A percentile compares a stretch with the other conserved stretches of the same genome.
Evolutionary conservation across 2,888 invertebrate genomes (phyloP).

Genomic region (Zaprionus bogoriensis): DNA sequence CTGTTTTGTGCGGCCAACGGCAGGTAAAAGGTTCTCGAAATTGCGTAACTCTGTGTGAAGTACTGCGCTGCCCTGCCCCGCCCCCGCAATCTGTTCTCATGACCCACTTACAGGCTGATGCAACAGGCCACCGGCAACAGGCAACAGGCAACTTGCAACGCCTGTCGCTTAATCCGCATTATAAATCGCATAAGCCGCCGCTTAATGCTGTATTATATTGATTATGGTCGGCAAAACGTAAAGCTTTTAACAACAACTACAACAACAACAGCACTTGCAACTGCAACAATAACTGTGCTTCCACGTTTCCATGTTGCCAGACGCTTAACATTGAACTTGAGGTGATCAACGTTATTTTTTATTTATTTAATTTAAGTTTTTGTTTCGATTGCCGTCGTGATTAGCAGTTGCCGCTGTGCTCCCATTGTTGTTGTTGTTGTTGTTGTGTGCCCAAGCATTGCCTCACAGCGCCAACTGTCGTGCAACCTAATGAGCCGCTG

Average conservation of each 20-base stretch:
- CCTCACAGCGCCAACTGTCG: constrained; percentile 31
- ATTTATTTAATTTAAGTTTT: constrained; percentile 18
- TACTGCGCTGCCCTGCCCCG: no score
- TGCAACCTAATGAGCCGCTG: constrained; percentile 58
- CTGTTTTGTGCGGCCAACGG: constrained; percentile 53
- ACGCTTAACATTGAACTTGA: constrained; percentile 61
- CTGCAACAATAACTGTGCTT: constrained; percentile 17
- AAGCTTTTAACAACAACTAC: background rate
- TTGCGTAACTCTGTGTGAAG: constrained; percentile 60
- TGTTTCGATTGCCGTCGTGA: constrained; percentile 19
- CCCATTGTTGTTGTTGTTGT: background rate
- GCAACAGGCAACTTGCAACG: constrained; percentile 8
- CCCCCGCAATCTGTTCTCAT: constrained; percentile 66
- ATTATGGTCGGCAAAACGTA: background rate
- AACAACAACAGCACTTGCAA: constrained; percentile 7
- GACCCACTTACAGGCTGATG: constrained; percentile 59
- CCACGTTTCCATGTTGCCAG: constrained; percentile 23
- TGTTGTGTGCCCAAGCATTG: constrained; percentile 25
- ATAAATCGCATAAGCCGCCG: constrained; percentile 7
- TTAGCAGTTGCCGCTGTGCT: constrained; percentile 17
- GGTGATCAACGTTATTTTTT: constrained; percentile 29
- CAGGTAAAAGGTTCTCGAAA: constrained; percentile 61
- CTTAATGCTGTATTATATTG: background rate
- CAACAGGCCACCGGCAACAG: constrained; percentile 5
- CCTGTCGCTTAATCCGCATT: constrained; percentile 7